A percentile compares a stretch with the other conserved stretches of the same genome.
Conservation (phyloP, 1,140 invertebrate species). For the Onthophagus taurus region DNA sequence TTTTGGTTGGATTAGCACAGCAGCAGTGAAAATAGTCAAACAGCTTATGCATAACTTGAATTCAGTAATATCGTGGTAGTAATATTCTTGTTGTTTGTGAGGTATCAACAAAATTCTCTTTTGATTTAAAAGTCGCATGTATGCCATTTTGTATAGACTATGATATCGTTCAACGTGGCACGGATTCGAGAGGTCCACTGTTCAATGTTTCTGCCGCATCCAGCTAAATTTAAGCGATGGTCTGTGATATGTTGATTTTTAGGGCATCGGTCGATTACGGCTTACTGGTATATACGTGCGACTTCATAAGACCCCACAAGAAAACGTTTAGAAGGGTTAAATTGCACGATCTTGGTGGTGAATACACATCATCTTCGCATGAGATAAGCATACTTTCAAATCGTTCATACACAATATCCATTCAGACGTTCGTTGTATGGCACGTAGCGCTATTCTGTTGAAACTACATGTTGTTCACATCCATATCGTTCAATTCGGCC, state of each 20-base stretch:
- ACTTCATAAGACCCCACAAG: neutral
- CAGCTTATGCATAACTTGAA: too few relatives aligned
- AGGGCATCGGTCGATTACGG: neutral
- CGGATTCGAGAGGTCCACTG: too few relatives aligned
- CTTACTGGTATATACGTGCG: neutral
- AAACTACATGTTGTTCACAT: conserved; percentile 22
- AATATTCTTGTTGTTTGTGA: too few relatives aligned
- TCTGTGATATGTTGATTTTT: neutral
- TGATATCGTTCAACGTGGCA: too few relatives aligned
- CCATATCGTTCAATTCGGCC: conserved; percentile 20
- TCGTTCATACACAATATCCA: conserved; percentile 15
- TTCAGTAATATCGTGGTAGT: too few relatives aligned
- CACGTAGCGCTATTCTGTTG: conserved; percentile 23
- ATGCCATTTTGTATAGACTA: too few relatives aligned
- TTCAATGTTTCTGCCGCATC: conserved; percentile 2
- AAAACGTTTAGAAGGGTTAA: conserved; percentile 1
- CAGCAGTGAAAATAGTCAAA: too few relatives aligned
- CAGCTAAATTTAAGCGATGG: conserved; percentile 1
- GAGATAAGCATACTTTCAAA: conserved; percentile 7
- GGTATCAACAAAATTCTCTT: too few relatives aligned
- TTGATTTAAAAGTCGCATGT: too few relatives aligned
- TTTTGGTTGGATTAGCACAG: too few relatives aligned
- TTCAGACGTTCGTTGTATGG: conserved; percentile 16
- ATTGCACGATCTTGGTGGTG: neutral
- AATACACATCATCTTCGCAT: neutral